These are phyloP conservation scores for Alcedo atthis DNA, from an alignment of 2,797 vertebrate species.

Conservation along the genomic window DNA sequence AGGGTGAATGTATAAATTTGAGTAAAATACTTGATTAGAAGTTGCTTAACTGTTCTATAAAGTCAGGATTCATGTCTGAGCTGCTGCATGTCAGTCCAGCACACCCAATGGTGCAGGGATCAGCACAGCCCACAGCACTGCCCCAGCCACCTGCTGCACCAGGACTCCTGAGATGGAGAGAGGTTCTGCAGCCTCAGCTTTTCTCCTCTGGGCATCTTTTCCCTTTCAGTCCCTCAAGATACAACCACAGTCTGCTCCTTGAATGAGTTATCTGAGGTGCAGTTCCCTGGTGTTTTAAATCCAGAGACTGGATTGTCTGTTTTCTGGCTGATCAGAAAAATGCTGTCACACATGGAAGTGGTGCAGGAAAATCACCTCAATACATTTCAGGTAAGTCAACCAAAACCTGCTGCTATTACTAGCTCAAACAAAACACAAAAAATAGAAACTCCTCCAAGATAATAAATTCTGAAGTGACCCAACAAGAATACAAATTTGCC, in stretches of 20 bases:
- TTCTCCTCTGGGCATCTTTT: background rate
- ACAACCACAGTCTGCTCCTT: background rate
- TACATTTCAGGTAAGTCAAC: background rate
- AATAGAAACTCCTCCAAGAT: background rate
- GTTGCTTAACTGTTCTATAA: no score
- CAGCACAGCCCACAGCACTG: background rate
- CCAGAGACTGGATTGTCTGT: background rate
- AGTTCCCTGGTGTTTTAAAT: background rate
- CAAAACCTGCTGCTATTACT: no score
- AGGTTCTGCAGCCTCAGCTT: background rate
- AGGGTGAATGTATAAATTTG: background rate
- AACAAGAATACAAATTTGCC: background rate
- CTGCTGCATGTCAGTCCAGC: background rate
- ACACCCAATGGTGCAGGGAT: background rate
- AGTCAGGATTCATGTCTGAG: background rate
- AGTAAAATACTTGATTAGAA: background rate
- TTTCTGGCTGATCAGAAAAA: background rate
- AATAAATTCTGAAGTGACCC: background rate
- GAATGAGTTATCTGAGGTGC: background rate
- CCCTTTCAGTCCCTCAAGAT: background rate
- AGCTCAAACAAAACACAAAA: background rate
- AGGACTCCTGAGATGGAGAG: background rate
- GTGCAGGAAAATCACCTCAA: background rate
- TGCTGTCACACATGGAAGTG: background rate
- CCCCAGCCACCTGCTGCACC: background rate